phyloP scores from a whole-genome alignment of 2,888 invertebrate species.

The Idaea dimidiata region DNA sequence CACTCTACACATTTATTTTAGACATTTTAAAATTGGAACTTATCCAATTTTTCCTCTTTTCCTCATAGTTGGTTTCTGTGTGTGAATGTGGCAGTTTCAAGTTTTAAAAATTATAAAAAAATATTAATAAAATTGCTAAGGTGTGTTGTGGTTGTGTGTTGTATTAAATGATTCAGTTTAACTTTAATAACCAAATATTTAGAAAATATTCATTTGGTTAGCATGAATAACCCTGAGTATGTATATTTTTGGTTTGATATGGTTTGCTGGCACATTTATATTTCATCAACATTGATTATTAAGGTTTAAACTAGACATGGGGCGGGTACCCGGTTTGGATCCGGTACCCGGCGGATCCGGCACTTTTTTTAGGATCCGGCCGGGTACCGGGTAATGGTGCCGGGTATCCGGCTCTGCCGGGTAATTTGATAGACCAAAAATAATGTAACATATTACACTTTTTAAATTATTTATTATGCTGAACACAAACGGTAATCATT shows the following conservation, averaged over 20 bases:
- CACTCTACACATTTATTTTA: conserved; percentile 72
- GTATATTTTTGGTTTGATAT: conserved; percentile 24
- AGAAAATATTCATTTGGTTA: not conserved
- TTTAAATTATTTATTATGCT: too few species aligned
- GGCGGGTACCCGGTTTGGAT: too few species aligned
- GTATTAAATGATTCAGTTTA: not conserved
- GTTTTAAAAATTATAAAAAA: conserved; percentile 12
- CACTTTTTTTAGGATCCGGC: too few species aligned
- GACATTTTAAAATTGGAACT: conserved; percentile 69
- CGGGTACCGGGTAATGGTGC: too few species aligned
- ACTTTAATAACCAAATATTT: not conserved
- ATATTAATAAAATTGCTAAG: conserved; percentile 15
- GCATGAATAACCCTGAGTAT: conserved; percentile 16
- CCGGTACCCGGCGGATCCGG: too few species aligned
- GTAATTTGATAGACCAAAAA: too few species aligned
- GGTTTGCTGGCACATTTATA: conserved; percentile 12
- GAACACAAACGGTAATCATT: too few species aligned
- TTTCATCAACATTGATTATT: conserved; percentile 29
- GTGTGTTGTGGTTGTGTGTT: conserved; percentile 21
- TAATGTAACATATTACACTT: too few species aligned
- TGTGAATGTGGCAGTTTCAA: conserved; percentile 11
- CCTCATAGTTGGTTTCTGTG: conserved; percentile 44
- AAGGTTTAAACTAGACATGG: too few species aligned
- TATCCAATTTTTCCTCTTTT: conserved; percentile 69
- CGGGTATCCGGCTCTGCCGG: too few species aligned